Conservation (phyloP, 2,888 invertebrate species). For the Autographa gamma region DNA sequence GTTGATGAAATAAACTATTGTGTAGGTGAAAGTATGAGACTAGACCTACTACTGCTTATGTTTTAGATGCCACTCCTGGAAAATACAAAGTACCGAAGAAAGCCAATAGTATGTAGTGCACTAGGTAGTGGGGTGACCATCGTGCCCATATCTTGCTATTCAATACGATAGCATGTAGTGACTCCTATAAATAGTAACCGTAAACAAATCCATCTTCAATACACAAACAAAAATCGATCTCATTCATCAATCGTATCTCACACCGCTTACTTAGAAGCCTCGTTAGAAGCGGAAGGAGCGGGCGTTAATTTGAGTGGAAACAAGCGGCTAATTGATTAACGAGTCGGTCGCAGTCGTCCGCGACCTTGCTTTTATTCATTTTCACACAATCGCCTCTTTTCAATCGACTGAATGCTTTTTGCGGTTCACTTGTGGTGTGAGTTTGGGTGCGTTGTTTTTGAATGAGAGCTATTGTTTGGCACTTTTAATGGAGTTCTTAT, state of each 20-base stretch:
- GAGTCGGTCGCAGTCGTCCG: constrained; percentile 54
- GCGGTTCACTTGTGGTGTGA: constrained; percentile 17
- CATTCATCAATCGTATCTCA: not conserved
- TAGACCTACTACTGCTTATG: too few species aligned
- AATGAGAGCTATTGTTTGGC: not conserved
- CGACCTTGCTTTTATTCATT: constrained; percentile 51
- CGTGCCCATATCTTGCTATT: too few species aligned
- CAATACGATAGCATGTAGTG: not conserved
- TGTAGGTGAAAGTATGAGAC: too few species aligned
- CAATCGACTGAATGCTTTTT: constrained; percentile 33
- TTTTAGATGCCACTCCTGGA: too few species aligned
- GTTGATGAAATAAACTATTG: too few species aligned
- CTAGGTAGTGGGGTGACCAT: not conserved
- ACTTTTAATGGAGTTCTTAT: not conserved
- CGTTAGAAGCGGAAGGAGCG: constrained; percentile 54
- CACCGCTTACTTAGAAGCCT: constrained; percentile 33
- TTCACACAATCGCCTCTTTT: constrained; percentile 41
- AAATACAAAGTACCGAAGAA: too few species aligned
- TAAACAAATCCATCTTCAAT: not conserved
- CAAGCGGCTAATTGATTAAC: constrained; percentile 80
- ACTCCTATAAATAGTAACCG: not conserved
- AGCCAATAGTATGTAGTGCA: too few species aligned
- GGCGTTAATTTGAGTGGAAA: constrained; percentile 78
- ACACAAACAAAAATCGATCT: not conserved
- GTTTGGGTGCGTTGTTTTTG: not conserved